These are phyloP conservation scores for Galago senegalensis DNA, from an alignment of 2,797 vertebrate species.

Conservation along the genomic window DNA sequence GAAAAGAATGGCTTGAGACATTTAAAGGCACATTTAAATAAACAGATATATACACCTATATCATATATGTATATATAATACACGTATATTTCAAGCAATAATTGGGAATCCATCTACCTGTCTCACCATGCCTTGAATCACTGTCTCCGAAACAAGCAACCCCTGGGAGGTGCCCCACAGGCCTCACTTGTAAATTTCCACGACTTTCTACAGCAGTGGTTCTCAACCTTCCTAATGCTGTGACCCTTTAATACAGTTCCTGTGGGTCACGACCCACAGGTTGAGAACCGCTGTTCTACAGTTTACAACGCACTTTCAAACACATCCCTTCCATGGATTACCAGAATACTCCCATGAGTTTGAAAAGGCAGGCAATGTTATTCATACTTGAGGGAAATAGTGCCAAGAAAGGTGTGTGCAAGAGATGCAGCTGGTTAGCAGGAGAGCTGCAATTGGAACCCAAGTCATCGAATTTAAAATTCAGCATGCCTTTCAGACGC, in stretches of 20 bases:
- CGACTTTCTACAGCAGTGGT: neutral
- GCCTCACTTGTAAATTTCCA: neutral
- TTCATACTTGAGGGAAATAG: neutral
- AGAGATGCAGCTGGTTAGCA: no score
- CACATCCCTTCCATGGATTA: neutral
- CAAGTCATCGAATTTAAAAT: neutral
- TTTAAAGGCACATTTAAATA: neutral
- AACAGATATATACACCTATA: neutral
- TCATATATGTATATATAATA: neutral
- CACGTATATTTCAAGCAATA: neutral
- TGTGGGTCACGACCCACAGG: no score
- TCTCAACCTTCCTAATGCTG: no score
- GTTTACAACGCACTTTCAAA: slow-evolving; percentile 37
- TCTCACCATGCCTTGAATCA: neutral
- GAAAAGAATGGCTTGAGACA: neutral
- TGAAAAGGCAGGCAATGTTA: neutral
- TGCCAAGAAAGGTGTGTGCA: neutral
- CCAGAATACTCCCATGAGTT: neutral
- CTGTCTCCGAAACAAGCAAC: neutral
- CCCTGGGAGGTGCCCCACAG: neutral
- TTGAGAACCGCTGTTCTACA: neutral
- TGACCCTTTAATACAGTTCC: no score
- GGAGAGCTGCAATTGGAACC: neutral
- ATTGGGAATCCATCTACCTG: neutral
- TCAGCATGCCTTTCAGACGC: neutral